Conservation (phyloP, 2,888 invertebrate species). For the Diloba caeruleocephala region DNA sequence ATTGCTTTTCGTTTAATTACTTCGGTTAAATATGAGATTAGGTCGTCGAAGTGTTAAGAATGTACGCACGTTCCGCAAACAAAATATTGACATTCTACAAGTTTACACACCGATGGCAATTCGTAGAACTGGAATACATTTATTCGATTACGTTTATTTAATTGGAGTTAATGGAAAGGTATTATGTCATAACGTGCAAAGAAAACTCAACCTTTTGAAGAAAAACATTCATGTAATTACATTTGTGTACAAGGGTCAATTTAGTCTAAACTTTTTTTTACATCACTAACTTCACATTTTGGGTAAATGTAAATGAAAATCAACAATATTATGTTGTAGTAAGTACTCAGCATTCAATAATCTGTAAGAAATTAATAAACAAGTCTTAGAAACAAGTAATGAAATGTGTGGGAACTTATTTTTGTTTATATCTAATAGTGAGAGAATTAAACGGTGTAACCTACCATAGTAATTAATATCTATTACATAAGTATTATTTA, state of each 20-base stretch:
- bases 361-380: no score
- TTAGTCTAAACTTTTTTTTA: neutral
- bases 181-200: conserved; percentile 3
- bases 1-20: conserved; percentile 4
- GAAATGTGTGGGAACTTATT: no score
- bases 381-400: no score
- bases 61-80: neutral
- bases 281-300: no score
- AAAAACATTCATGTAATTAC: conserved; percentile 1
- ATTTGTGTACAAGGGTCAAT: neutral
- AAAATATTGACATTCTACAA: conserved; percentile 4
- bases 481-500: no score
- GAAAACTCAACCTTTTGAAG: conserved; percentile 3
- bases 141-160: conserved; percentile 15
- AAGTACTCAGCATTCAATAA: no score
- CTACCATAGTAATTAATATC: no score
- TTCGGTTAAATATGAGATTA: conserved; percentile 5
- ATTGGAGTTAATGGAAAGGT: conserved; percentile 8
- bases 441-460: no score
- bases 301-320: no score
- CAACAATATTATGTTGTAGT: no score
- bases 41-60: conserved; percentile 1
- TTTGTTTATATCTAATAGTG: no score
- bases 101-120: neutral
- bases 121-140: conserved; percentile 9